These are phyloP conservation scores for Pogonocichla stellata DNA, from an alignment of 2,113 vertebrate genomes.

Conservation along the genomic window DNA sequence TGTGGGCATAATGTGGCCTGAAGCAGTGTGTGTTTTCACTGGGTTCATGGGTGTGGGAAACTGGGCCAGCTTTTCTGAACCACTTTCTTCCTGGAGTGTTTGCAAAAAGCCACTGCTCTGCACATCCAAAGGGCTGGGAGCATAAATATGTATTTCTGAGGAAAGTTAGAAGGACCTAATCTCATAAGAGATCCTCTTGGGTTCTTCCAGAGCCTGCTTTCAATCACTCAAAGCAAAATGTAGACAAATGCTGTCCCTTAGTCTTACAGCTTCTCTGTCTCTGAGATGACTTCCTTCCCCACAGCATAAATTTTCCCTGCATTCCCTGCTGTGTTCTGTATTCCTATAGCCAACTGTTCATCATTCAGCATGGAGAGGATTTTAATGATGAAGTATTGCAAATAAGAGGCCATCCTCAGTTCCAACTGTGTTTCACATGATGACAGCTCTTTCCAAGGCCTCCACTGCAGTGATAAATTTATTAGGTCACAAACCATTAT, in stretches of 20 bases:
- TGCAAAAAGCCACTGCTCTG: not conserved
- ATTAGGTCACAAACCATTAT: not conserved
- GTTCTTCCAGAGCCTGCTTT: not conserved
- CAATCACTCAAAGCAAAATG: not conserved
- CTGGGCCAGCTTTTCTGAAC: not conserved
- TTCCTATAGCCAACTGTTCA: not conserved
- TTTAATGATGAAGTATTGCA: not conserved
- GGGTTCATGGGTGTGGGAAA: not conserved
- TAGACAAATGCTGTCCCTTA: not conserved
- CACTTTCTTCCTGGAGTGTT: not conserved
- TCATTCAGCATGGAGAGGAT: not conserved
- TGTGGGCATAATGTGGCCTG: not conserved
- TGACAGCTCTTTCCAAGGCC: not conserved
- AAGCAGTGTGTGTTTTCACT: not conserved
- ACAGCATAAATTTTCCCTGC: not conserved
- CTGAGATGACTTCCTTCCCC: not conserved
- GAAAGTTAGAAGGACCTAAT: not conserved
- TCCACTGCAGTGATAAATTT: not conserved
- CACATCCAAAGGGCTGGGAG: not conserved
- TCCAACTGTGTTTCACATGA: not conserved
- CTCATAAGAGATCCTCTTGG: not conserved
- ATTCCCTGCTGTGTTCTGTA: not conserved
- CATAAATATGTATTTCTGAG: not conserved
- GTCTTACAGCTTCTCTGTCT: not conserved
- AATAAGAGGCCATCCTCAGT: not conserved